Evolutionary conservation across 2,888 invertebrate genomes (phyloP).

Genomic region (Helleia helle): DNA sequence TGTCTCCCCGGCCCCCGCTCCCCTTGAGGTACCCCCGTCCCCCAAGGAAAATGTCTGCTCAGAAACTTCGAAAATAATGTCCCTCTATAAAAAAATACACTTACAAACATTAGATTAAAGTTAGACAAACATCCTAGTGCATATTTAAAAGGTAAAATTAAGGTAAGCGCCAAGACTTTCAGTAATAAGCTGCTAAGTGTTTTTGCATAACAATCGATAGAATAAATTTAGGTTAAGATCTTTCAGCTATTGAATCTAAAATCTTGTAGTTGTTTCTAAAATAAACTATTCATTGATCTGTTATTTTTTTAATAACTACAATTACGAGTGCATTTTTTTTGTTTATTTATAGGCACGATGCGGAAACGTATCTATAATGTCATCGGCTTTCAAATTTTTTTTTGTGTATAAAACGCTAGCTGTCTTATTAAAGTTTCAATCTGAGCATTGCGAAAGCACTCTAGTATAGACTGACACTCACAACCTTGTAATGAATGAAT

Average conservation of each 20-base stretch:
- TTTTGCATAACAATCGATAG: slow-evolving; percentile 73
- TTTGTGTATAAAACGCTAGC: slow-evolving; percentile 47
- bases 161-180: slow-evolving; percentile 41
- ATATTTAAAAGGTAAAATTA: slow-evolving; percentile 30
- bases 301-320: background rate
- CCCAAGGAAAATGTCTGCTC: slow-evolving; percentile 63
- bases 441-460: slow-evolving; percentile 59
- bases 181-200: slow-evolving; percentile 35
- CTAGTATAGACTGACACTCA: slow-evolving; percentile 54
- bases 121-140: slow-evolving; percentile 30
- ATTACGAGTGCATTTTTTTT: slow-evolving; percentile 47
- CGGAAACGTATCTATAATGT: slow-evolving; percentile 64
- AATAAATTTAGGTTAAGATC: slow-evolving; percentile 71
- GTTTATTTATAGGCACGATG: slow-evolving; percentile 64
- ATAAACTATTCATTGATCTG: slow-evolving; percentile 30
- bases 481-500: slow-evolving; percentile 59
- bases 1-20: slow-evolving; percentile 8
- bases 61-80: slow-evolving; percentile 51
- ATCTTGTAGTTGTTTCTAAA: slow-evolving; percentile 36
- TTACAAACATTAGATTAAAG: slow-evolving; percentile 36
- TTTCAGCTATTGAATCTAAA: slow-evolving; percentile 54
- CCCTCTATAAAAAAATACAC: slow-evolving; percentile 46
- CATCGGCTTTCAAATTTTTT: slow-evolving; percentile 55
- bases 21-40: slow-evolving; percentile 31
- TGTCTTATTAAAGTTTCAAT: slow-evolving; percentile 48